Base-by-base conservation (phyloP, 2,797 vertebrate genomes). In the Carapus acus region DNA sequence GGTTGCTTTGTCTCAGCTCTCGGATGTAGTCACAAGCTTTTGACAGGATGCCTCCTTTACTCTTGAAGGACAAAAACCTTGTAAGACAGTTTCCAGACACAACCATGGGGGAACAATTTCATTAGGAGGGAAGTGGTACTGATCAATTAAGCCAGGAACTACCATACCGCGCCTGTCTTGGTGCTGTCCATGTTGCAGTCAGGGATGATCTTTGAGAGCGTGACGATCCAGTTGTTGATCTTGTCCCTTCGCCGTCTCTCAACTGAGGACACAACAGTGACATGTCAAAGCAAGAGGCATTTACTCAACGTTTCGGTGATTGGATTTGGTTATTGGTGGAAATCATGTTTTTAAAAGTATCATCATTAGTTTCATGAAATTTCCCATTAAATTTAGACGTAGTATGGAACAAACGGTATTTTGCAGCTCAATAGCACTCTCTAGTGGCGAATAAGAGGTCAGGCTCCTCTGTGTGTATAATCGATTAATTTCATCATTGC, bases 191-290 rank as follows among this genome's bases (percentile, higher is more conserved):
- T 76, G 7, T 74, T 92, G 81, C 92, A 94, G 73, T 91, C 93
- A 49, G 93, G 93, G 86, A 96, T 94, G 82, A 94, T 93, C 83
- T 92, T 94, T 6, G 93, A 96, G 46, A 96, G 90, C 0, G 91
- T 91, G 71, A 94, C 92, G 0, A 95, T 96, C 93, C 93, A 95
- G 85, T 94, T 96, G 85, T 96, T 95, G 80, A 96, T 96, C 83
- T 94, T 96, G 86, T 96, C 93, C 82, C 93, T 88, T 64, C 93
- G 84, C 54, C 93, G 85, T 79, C 93, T 86, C 81, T 96, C 93
- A 59, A 94, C 92, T 93, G 77, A 33, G n/a, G n/a, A n/a, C n/a
- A n/a, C n/a, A n/a, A n/a, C n/a, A n/a, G n/a, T n/a, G n/a, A n/a
- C n/a, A n/a, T n/a, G n/a, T n/a, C n/a, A n/a, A 3, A 37, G n/a